Percentiles rank a stretch among this genome's conserved stretches.
Evolutionary conservation across 2,113 vertebrate genomes (phyloP).

Genomic region (Halichoerus grypus): DNA sequence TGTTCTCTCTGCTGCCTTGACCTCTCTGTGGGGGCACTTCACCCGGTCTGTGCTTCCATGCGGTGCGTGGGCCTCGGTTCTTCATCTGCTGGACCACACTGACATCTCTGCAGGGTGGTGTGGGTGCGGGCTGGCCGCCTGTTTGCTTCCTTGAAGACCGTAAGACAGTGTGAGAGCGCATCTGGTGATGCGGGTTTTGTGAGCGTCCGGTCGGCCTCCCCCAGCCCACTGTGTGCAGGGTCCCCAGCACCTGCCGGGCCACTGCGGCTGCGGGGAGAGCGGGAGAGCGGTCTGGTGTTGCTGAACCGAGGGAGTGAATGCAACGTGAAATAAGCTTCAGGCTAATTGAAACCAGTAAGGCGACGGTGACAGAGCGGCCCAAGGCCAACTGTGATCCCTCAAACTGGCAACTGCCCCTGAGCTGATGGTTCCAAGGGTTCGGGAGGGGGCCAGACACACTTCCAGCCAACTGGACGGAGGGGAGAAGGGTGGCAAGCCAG

Average conservation of each 20-base stretch:
- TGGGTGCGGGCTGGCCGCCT: fast-evolving
- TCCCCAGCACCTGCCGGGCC: neutral
- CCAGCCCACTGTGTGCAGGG: neutral
- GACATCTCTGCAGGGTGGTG: fast-evolving
- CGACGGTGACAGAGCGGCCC: neutral
- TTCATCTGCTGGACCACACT: neutral
- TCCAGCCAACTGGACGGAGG: neutral
- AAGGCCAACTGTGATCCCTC: neutral
- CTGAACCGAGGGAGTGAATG: neutral
- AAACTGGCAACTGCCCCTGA: neutral
- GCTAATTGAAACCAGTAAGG: neutral
- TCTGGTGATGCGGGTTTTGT: neutral
- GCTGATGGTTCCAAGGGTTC: neutral
- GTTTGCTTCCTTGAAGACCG: fast-evolving
- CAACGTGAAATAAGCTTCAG: neutral
- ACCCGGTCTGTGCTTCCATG: neutral
- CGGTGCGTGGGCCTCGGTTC: neutral
- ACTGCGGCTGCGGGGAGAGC: neutral
- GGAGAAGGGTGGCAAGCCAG: neutral
- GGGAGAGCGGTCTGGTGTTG: no score
- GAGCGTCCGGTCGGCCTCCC: neutral
- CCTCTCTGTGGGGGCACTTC: neutral
- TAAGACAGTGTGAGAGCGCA: neutral
- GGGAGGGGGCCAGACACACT: neutral
- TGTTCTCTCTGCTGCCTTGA: neutral